Evolutionary conservation across 1,140 invertebrate genomes (phyloP), one percentile per base, ranked within the genome.

Genomic region (Listronotus oregonensis): DNA sequence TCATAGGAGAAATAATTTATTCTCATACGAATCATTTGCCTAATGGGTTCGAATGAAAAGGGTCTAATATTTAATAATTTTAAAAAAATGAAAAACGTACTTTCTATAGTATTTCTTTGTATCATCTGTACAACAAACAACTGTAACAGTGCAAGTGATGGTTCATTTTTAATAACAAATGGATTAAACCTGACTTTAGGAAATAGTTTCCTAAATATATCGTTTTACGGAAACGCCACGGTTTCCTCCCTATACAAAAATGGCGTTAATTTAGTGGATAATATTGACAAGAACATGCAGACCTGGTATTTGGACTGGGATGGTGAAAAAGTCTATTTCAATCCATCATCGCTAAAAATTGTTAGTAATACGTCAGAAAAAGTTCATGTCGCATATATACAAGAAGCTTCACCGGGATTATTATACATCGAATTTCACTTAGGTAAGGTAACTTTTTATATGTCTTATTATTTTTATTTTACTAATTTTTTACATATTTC

Each of bases 291-390:
- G 10, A 15, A 31, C n/a, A 42, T 59, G 43, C 46, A 50, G 37
- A 60, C 15, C 5, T 60, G 44, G 58, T 60, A 60, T 50, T 21
- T 60, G 17, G 58, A 60, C 18, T 60, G 58, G 58, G 27, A 60
- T 34, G 47, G 58, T 27, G 58, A 60, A 21, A 60, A 51, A 51
- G 34, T 21, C 3, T 60, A 60, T 39, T 60, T 60, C 39, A 40
- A 6, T 40, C 58, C 58, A 15, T 11, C 6, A 7, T 14, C 15
- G 37, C 32, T 50, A 6, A 12, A 51, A 5, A 17, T 60, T 27
- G 9, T 60, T 6, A 49, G 37, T 11, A 50, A 50, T 14, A 21
- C 46, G 15, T 49, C 44, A 34, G 58, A 60, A 27, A 21, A 50
- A 14, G 44, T 32, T 9, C 58, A 40, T 15, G 34, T 60, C 6